Evolutionary conservation across 2,888 invertebrate genomes (phyloP).

Genomic region (Lithophane leautieri): DNA sequence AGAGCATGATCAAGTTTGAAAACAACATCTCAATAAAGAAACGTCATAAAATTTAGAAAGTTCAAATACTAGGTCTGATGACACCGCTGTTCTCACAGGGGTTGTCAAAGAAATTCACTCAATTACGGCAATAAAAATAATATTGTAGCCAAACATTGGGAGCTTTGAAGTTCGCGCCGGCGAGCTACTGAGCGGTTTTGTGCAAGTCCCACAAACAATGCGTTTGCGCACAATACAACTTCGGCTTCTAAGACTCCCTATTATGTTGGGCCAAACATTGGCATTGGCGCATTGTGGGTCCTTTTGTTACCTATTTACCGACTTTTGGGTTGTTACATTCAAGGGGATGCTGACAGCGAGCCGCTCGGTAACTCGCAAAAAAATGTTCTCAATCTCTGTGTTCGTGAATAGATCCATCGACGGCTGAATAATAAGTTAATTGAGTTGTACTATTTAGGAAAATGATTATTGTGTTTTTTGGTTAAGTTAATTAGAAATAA

Average conservation of each 20-base stretch:
- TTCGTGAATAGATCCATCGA: slow-evolving; percentile 78
- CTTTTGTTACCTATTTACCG: slow-evolving; percentile 89
- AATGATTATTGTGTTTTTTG: slow-evolving; percentile 56
- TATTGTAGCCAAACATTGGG: slow-evolving; percentile 86
- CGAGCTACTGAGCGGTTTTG: slow-evolving; percentile 89
- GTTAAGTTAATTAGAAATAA: slow-evolving; percentile 62
- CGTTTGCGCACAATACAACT: slow-evolving; percentile 80
- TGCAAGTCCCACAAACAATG: slow-evolving; percentile 84
- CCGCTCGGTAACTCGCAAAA: slow-evolving; percentile 66
- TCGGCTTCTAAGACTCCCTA: slow-evolving; percentile 83
- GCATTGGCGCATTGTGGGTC: slow-evolving; percentile 85
- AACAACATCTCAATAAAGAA: slow-evolving; percentile 52
- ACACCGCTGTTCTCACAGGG: slow-evolving; percentile 76
- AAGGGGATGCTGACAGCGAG: slow-evolving; percentile 79
- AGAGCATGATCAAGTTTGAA: slow-evolving; percentile 53
- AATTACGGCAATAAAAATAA: slow-evolving; percentile 89
- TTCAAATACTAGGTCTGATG: slow-evolving; percentile 70
- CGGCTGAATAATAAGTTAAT: slow-evolving; percentile 75
- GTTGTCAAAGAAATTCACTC: slow-evolving; percentile 76
- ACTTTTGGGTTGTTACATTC: slow-evolving; percentile 87
- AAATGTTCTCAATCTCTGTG: slow-evolving; percentile 77
- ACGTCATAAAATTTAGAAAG: slow-evolving; percentile 82
- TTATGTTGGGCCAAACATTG: slow-evolving; percentile 89
- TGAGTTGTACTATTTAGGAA: slow-evolving; percentile 64
- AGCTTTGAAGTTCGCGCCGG: slow-evolving; percentile 82